These are phyloP conservation scores for Schizaphis graminum DNA, from an alignment of 2,888 invertebrate species.

Conservation along the genomic window DNA sequence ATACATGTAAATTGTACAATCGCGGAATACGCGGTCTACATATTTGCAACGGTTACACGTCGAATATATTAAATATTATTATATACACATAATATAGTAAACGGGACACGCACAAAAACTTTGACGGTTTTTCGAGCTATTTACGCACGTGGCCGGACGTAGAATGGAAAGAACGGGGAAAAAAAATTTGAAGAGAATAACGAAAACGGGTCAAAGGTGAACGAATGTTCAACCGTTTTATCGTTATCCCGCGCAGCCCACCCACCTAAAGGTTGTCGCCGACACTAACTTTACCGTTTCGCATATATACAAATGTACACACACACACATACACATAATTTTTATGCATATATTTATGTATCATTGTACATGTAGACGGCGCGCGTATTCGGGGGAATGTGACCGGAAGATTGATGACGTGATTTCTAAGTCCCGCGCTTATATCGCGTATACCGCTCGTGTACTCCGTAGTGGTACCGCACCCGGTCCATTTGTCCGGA, in stretches of 20 bases:
- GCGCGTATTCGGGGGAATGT: conserved; percentile 5
- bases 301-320: conserved; percentile 16
- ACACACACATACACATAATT: neutral
- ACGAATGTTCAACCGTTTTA: conserved; percentile 32
- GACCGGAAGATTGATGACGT: conserved; percentile 59
- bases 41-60: neutral
- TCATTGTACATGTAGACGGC: neutral
- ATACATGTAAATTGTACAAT: neutral
- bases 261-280: neutral
- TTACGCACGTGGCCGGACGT: neutral
- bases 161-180: too few species aligned
- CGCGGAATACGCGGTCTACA: neutral
- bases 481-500: neutral
- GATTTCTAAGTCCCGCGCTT: conserved; percentile 2
- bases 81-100: neutral
- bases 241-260: neutral
- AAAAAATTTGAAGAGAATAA: neutral
- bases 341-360: neutral
- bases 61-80: neutral
- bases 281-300: conserved; percentile 20
- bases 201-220: conserved; percentile 33
- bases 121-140: neutral
- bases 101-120: neutral
- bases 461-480: neutral
- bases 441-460: neutral